Conservation (phyloP, 2,113 vertebrate species). For the Leptobrachium leishanense region DNA sequence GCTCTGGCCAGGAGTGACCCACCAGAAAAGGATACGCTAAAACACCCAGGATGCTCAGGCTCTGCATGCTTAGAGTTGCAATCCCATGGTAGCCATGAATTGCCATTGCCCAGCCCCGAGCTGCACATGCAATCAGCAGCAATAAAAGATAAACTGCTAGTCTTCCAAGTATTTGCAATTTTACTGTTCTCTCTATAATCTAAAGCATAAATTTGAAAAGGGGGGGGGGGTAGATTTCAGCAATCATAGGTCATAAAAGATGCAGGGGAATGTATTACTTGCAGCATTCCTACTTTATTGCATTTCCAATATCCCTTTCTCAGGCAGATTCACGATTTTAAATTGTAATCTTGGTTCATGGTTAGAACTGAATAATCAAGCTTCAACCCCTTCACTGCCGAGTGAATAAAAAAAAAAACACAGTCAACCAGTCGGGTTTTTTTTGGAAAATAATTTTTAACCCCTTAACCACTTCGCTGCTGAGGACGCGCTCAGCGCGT, state of each 20-base stretch:
- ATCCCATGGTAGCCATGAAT: no score
- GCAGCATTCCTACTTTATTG: slow-evolving; percentile 19
- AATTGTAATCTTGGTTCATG: slow-evolving; percentile 1
- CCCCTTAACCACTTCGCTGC: no score
- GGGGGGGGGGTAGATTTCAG: slow-evolving; percentile 6
- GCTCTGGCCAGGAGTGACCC: no score
- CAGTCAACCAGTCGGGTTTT: no score
- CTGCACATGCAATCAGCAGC: not conserved
- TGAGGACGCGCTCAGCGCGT: no score
- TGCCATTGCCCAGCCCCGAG: no score
- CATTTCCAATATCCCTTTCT: slow-evolving; percentile 28
- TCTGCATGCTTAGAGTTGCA: no score
- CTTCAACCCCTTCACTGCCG: no score
- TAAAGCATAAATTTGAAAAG: slow-evolving; percentile 10
- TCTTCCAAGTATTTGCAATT: slow-evolving; percentile 1
- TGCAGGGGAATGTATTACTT: slow-evolving; percentile 17
- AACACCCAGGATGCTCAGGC: no score
- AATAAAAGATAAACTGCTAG: slow-evolving; percentile 16
- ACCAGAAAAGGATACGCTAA: no score
- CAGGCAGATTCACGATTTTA: slow-evolving; percentile 1
- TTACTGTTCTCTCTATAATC: slow-evolving; percentile 25
- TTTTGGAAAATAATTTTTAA: no score
- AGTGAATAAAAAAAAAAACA: no score
- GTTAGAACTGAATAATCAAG: slow-evolving; percentile 5
- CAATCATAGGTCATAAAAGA: slow-evolving; percentile 34